Base-by-base conservation (phyloP, 1,140 invertebrate species). In the Helicoverpa zea region DNA sequence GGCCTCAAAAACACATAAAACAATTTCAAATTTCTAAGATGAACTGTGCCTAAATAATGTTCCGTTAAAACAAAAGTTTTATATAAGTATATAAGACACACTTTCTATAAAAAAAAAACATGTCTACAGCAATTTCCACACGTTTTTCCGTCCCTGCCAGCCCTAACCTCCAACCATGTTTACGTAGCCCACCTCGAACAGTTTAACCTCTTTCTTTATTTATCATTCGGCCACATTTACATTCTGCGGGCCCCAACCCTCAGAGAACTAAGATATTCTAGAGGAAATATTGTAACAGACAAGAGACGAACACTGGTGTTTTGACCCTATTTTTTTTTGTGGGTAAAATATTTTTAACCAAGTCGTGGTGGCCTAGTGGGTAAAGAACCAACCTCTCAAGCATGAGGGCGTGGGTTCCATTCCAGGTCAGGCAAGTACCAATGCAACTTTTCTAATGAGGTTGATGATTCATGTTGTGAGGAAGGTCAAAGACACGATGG, bases 141-240 rank as follows among this genome's bases (percentile, higher is more conserved):
- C 14, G 13, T 58, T 58, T 58, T 58, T 9, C 59, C 2, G 0
- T 61, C 12, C 13, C 52, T 81, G 70, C 30, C 89, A 91, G 35
- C 91, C 90, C 90, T 92, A 80, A 51, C 30, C 18, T 23, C 51
- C 56, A 59, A 79, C 70, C 80, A 82, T 91, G 87, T 91, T 91
- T 90, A 82, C 87, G 66, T 76, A 83, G 78, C 84, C 58, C 90
- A 88, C 88, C 88, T 87, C 85, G 61, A 75, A 78, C 86, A 85
- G 87, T 88, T 88, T 90, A 88, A 89, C 89, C 89, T 91, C 80
- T 84, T 92, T 86, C 86, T 89, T 92, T 92, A 92, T 92, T 92
- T 90, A 92, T 89, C 84, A 90, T 85, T 49, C 73, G 52, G 82
- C 80, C 70, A 80, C 87, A 90, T 91, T 89, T 90, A 90, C 87